A percentile compares a stretch with the other conserved stretches of the same genome.
phyloP scores from a whole-genome alignment of 2,888 invertebrate genomes.

The Elegia similella region DNA sequence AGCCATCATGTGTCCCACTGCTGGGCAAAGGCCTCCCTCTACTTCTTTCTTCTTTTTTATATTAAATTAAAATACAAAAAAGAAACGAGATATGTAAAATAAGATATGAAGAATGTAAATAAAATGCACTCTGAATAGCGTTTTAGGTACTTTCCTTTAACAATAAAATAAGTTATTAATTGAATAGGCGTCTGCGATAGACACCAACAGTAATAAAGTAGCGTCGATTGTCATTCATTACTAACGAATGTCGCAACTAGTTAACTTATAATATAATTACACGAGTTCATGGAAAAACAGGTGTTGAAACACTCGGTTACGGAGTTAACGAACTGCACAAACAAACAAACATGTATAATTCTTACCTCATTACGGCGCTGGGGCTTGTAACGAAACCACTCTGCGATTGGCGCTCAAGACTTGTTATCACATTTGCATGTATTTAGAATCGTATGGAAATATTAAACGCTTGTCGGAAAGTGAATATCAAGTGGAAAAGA shows the following conservation, averaged over 20 bases:
- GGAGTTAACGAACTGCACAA: conserved; percentile 47
- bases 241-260: conserved; percentile 9
- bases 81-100: no score
- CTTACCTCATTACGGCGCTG: conserved; percentile 47
- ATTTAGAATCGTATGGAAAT: background rate
- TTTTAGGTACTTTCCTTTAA: no score
- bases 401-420: conserved; percentile 9
- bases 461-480: background rate
- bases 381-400: conserved; percentile 27
- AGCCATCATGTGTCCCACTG: no score
- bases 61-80: no score
- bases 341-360: conserved; percentile 39
- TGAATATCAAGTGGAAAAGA: no score
- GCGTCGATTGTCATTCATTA: background rate
- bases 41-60: no score
- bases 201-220: background rate
- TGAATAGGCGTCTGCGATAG: background rate
- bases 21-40: no score
- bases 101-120: no score
- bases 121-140: no score
- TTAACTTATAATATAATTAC: conserved; percentile 20
- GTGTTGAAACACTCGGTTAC: conserved; percentile 33
- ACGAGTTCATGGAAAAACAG: conserved; percentile 25
- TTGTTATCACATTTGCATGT: background rate
- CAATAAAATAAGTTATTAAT: background rate